These are phyloP conservation scores for Hippocampus zosterae DNA, from an alignment of 2,113 vertebrate genomes.

Conservation along the genomic window DNA sequence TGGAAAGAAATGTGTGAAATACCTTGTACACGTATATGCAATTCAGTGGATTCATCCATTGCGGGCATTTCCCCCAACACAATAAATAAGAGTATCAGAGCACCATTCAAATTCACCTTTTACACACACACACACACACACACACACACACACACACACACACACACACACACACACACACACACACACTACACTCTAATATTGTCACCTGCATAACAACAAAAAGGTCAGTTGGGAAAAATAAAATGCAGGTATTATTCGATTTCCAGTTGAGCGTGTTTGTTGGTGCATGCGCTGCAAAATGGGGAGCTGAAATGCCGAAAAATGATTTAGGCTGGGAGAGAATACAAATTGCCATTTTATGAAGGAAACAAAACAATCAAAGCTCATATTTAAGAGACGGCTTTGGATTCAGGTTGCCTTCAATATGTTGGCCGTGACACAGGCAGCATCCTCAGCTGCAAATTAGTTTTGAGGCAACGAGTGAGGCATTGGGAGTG, in stretches of 20 bases:
- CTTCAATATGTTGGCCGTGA: not conserved
- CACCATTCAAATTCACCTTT: constrained; percentile 55
- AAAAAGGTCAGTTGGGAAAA: constrained; percentile 24
- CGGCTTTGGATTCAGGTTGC: not conserved
- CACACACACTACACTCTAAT: constrained; percentile 26
- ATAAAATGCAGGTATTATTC: constrained; percentile 21
- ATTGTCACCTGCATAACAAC: constrained; percentile 38
- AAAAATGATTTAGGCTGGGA: constrained; percentile 4
- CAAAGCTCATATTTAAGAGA: not conserved
- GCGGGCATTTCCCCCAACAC: constrained; percentile 32
- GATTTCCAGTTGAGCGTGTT: constrained; percentile 23
- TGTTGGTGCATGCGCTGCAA: constrained; percentile 9
- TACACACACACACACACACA: constrained; percentile 6
- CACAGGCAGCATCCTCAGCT: not conserved
- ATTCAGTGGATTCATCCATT: constrained; percentile 22
- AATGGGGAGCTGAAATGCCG: not conserved
- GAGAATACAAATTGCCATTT: not conserved
- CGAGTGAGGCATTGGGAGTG: not conserved
- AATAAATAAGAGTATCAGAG: constrained; percentile 32
- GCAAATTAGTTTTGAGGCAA: not conserved
- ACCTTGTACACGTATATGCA: constrained; percentile 20
- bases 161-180: not conserved
- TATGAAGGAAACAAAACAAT: constrained; percentile 4
- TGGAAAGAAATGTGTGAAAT: constrained; percentile 22
- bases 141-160: constrained; percentile 11